phyloP scores from a whole-genome alignment of 2,113 vertebrate species.

The Oophaga pumilio region DNA sequence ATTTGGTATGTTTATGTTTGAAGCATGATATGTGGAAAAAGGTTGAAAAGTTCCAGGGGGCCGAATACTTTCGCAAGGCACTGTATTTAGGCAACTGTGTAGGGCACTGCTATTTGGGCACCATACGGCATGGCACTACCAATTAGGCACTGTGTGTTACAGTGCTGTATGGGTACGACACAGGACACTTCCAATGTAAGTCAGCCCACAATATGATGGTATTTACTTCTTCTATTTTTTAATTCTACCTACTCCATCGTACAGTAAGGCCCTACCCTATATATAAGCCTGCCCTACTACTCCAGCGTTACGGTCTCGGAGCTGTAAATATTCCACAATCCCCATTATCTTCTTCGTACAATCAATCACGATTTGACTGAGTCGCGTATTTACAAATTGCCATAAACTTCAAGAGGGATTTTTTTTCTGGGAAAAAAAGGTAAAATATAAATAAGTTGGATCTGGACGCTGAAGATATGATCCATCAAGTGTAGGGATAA shows the following conservation, averaged over 20 bases:
- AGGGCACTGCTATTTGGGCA: no score
- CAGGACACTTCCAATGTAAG: not conserved
- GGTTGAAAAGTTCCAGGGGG: no score
- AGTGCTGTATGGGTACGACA: not conserved
- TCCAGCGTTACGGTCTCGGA: not conserved
- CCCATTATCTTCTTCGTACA: not conserved
- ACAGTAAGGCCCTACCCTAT: no score
- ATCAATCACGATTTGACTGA: not conserved
- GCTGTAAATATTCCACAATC: not conserved
- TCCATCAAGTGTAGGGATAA: conserved; percentile 28
- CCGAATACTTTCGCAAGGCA: no score
- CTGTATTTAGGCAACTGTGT: no score
- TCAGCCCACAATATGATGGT: not conserved
- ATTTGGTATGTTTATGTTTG: no score
- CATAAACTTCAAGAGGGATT: conserved; percentile 35
- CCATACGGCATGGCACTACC: no score
- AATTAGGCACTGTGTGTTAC: no score
- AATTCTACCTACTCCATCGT: no score
- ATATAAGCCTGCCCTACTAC: not conserved
- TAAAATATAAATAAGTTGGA: conserved; percentile 26
- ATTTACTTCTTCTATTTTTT: not conserved
- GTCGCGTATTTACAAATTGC: conserved; percentile 21
- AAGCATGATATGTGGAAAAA: no score
- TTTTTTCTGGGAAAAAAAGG: conserved; percentile 9
- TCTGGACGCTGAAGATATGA: conserved; percentile 36